Percentiles rank a stretch among this genome's conserved stretches.
Evolutionary conservation across 2,888 invertebrate genomes (phyloP).

Genomic region (Agonopterix alstromeriana): DNA sequence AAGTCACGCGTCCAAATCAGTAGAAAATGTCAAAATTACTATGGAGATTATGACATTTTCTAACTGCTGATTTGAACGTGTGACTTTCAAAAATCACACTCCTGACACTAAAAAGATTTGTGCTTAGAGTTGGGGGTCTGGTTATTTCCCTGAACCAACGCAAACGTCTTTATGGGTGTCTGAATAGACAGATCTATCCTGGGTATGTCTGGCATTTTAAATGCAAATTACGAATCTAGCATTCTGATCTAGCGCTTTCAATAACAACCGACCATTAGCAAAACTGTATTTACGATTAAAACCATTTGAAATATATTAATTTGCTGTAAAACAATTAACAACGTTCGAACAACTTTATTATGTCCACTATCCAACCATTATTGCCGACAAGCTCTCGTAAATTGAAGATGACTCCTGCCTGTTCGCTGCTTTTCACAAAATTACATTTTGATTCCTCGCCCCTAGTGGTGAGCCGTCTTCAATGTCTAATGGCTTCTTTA

Average conservation of each 20-base stretch:
- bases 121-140: too few species aligned
- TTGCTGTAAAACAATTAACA: neutral
- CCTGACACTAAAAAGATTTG: too few species aligned
- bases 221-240: too few species aligned
- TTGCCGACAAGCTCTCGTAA: conserved; percentile 24
- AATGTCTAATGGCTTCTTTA: conserved; percentile 39
- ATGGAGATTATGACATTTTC: too few species aligned
- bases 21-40: too few species aligned
- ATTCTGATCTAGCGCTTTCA: neutral
- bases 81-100: too few species aligned
- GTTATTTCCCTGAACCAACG: too few species aligned
- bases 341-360: conserved; percentile 18
- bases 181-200: too few species aligned
- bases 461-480: conserved; percentile 20
- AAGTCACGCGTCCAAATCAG: too few species aligned
- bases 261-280: neutral
- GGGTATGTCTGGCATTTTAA: too few species aligned
- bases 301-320: neutral
- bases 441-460: conserved; percentile 38
- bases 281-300: neutral
- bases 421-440: conserved; percentile 34
- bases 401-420: conserved; percentile 28
- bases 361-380: conserved; percentile 26
- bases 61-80: too few species aligned
- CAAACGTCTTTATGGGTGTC: too few species aligned